Conservation (phyloP, 1,140 invertebrate genomes). For the Cephus cinctus region DNA sequence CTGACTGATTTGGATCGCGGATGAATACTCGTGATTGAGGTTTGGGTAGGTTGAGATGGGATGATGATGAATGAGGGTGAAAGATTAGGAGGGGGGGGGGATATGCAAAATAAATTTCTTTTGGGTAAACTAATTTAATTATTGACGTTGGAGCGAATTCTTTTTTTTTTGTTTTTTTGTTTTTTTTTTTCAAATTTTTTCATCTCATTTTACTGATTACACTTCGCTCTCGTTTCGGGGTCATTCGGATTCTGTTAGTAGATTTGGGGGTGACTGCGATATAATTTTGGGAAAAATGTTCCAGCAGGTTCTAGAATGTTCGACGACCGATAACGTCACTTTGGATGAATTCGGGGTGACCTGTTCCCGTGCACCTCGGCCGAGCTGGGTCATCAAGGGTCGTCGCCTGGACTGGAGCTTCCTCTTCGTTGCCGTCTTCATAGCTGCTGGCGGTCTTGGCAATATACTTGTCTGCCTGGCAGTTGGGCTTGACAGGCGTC, state of each 20-base stretch:
- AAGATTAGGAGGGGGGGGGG: too few relatives aligned
- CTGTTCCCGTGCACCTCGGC: constrained; percentile 22
- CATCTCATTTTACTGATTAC: background rate
- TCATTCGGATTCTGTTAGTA: too few relatives aligned
- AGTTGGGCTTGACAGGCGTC: constrained; percentile 76
- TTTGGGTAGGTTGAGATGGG: too few relatives aligned
- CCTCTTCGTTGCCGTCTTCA: constrained; percentile 76
- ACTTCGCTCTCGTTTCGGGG: background rate
- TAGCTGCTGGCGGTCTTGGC: constrained; percentile 83
- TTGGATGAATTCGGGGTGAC: constrained; percentile 25
- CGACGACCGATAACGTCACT: constrained; percentile 20
- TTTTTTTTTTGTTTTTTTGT: background rate
- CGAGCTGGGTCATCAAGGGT: constrained; percentile 12
- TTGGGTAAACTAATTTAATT: background rate
- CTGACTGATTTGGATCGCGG: too few relatives aligned
- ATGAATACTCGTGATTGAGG: too few relatives aligned
- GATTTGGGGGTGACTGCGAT: too few relatives aligned
- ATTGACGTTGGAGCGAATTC: background rate
- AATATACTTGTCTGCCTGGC: constrained; percentile 92
- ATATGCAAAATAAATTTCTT: too few relatives aligned
- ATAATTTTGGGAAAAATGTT: too few relatives aligned
- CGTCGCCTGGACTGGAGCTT: constrained; percentile 69
- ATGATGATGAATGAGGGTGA: too few relatives aligned
- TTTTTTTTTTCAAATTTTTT: background rate
- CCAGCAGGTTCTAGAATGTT: constrained; percentile 32